A percentile compares a stretch with the other conserved stretches of the same genome.
Conservation (phyloP, 2,797 vertebrate genomes). For the Helostoma temminkii region DNA sequence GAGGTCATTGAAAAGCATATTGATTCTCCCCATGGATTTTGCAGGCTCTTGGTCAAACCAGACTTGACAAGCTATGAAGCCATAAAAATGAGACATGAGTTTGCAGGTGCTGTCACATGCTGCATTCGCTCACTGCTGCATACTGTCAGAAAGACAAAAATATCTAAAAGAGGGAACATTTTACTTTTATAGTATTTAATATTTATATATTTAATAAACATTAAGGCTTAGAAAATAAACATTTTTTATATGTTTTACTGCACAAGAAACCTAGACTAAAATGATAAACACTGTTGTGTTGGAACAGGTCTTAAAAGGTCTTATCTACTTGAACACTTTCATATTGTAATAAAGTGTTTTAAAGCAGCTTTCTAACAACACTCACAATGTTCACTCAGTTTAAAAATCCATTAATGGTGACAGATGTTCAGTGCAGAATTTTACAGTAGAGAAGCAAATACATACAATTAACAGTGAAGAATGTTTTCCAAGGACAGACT, state of each 20-base stretch:
- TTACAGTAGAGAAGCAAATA: not conserved
- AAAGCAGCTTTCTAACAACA: no score
- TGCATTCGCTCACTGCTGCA: constrained; percentile 16
- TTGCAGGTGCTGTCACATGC: constrained; percentile 25
- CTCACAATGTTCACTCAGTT: no score
- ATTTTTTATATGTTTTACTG: not conserved
- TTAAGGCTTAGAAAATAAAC: no score
- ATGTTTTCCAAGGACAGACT: not conserved
- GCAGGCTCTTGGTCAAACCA: constrained; percentile 45
- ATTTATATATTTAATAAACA: no score
- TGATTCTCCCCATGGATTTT: constrained; percentile 61
- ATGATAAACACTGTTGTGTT: not conserved
- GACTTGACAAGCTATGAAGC: constrained; percentile 62
- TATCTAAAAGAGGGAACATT: not conserved
- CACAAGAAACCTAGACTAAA: not conserved
- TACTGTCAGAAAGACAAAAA: not conserved
- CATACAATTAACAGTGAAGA: not conserved
- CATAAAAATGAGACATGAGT: constrained; percentile 29
- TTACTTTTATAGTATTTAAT: no score
- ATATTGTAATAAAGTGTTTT: not conserved
- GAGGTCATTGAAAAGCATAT: constrained; percentile 49
- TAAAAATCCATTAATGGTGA: not conserved
- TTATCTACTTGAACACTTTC: no score
- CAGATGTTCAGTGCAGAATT: not conserved
- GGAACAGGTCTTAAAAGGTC: no score